Base-by-base conservation (phyloP, 2,797 vertebrate genomes). In the Cyclura pinguis region DNA sequence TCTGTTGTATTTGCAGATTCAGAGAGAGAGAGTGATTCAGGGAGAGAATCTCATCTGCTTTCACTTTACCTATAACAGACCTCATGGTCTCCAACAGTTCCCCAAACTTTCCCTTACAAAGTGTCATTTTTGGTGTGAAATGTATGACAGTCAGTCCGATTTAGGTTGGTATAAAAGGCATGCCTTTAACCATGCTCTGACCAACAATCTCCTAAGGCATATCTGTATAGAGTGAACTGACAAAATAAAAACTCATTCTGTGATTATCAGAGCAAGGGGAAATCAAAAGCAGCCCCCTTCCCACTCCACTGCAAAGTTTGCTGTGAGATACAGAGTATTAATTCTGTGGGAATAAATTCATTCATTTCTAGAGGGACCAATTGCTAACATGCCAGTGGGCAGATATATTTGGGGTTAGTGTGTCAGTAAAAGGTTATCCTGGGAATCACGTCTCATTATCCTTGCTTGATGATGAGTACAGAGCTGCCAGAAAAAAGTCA, bases 391-490 rank as follows among this genome's bases (percentile, higher is more conserved):
- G 73, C 85, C 50, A 91, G 85, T 74, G 59, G 86, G 85, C 85
- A 87, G 80, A 91, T 91, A 84, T 78, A 87, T 91, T 87, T 87
- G 81, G 86, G 85, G 90, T 84, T 87, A 87, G 80, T 87, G 85
- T 82, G 80, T 84, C 74, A 91, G 73, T 87, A 59, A 69, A 91
- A 69, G 78, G 80, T 91, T 86, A 78, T 67, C 85, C 47, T 77
- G 90, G 85, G 85, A 91, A 87, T 78, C 80, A 84, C 78, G 85
- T 87, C 87, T 87, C 90, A 91, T 91, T 84, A 91, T 80, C 69
- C 80, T 84, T 84, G 73, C 72, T 91, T 83, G 74, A 87, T 87
- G 59, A 91, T 87, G 89, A 91, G 59, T 69, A 50, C 73, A 87
- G 50, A 42, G 59, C 57, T 83, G 89, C 69, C 69, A 77, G 59